phyloP scores from a whole-genome alignment of 2,888 invertebrate genomes.

The Patella ulyssiponensis region DNA sequence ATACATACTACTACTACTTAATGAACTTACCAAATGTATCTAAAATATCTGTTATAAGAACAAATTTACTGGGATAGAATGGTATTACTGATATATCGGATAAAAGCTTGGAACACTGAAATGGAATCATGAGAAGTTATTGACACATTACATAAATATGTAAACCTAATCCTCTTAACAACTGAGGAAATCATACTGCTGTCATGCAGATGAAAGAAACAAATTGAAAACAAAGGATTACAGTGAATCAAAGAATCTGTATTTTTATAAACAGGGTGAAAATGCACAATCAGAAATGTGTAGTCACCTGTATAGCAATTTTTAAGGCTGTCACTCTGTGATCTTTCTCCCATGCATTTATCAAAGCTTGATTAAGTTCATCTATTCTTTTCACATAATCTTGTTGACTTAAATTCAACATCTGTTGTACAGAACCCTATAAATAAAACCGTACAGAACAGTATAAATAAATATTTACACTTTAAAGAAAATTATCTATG shows the following conservation, averaged over 20 bases:
- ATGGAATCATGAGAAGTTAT: no score
- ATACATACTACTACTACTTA: neutral
- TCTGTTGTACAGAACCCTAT: constrained; percentile 80
- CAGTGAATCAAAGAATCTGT: neutral
- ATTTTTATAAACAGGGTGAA: neutral
- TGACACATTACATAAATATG: no score
- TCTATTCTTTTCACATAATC: constrained; percentile 91
- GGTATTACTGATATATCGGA: constrained; percentile 90
- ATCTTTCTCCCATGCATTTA: constrained; percentile 93
- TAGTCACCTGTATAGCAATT: constrained; percentile 86
- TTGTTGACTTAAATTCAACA: constrained; percentile 91
- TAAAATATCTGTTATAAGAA: constrained; percentile 93
- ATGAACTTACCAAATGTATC: constrained; percentile 83
- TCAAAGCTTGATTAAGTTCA: constrained; percentile 91
- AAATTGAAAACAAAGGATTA: neutral
- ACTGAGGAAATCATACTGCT: no score
- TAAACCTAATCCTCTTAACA: no score
- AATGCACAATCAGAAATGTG: neutral
- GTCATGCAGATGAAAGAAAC: neutral
- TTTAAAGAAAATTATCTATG: no score
- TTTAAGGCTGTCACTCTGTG: constrained; percentile 92
- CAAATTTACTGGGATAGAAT: constrained; percentile 99
- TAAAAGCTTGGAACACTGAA: constrained; percentile 90
- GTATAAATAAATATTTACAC: no score
- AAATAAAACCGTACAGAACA: neutral